A percentile compares a stretch with the other conserved stretches of the same genome.
These are phyloP conservation scores for Leptothorax acervorum DNA, from an alignment of 2,888 invertebrate genomes.

Conservation along the genomic window DNA sequence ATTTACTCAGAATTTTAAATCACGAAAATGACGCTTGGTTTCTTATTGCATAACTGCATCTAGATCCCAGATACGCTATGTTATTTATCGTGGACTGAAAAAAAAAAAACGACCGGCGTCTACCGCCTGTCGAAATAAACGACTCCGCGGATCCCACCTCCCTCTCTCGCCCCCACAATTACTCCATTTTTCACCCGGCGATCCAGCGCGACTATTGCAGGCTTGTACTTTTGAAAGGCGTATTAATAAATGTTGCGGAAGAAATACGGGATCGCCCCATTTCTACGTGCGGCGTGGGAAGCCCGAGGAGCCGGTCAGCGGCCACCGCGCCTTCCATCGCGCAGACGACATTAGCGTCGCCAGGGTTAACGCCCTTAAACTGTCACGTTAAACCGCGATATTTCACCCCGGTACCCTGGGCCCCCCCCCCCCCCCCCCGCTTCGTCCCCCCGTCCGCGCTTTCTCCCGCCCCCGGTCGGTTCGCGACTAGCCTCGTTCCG, in stretches of 20 bases:
- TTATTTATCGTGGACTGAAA: background rate
- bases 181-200: constrained; percentile 29
- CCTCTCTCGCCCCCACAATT: background rate
- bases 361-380: constrained; percentile 55
- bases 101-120: background rate
- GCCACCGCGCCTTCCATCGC: constrained; percentile 36
- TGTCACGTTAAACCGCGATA: constrained; percentile 56
- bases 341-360: constrained; percentile 51
- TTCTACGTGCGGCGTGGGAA: constrained; percentile 6
- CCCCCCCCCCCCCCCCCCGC: too few relatives aligned
- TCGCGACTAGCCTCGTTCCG: constrained; percentile 50
- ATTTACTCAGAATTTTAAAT: too few relatives aligned
- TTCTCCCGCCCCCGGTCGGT: constrained; percentile 11
- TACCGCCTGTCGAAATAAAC: constrained; percentile 14
- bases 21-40: too few relatives aligned
- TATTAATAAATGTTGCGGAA: constrained; percentile 52
- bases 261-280: constrained; percentile 26
- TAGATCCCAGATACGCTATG: background rate
- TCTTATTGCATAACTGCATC: too few relatives aligned
- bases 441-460: background rate
- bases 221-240: constrained; percentile 39
- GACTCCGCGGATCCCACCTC: background rate
- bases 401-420: constrained; percentile 30
- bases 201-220: constrained; percentile 15
- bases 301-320: constrained; percentile 24